Percentiles rank a stretch among this genome's conserved stretches.
phyloP scores from a whole-genome alignment of 2,113 vertebrate species.

The Clarias batrachus region DNA sequence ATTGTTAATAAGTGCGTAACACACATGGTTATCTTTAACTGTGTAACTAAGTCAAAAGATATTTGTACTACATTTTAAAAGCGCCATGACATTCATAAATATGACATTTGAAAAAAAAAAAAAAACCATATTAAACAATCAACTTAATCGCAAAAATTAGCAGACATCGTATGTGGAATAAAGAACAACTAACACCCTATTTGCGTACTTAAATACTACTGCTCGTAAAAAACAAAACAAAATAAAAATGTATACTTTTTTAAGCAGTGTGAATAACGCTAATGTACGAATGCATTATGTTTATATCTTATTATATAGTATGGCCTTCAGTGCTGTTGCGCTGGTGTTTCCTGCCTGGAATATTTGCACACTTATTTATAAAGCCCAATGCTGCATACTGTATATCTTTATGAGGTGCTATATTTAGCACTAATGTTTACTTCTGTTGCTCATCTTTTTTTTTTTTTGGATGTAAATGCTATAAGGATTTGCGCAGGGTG shows the following conservation, averaged over 20 bases:
- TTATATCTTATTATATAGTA: background rate
- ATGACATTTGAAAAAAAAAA: background rate
- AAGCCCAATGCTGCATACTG: background rate
- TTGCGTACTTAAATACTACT: background rate
- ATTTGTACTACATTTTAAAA: background rate
- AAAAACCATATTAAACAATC: background rate
- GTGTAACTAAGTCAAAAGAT: background rate
- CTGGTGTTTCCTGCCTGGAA: background rate
- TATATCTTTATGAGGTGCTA: background rate
- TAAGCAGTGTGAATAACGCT: background rate
- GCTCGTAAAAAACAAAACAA: background rate
- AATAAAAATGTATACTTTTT: too few species aligned
- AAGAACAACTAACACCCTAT: background rate
- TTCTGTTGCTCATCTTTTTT: background rate
- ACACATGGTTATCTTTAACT: background rate
- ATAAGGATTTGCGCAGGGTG: background rate
- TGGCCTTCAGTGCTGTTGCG: background rate
- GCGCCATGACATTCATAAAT: background rate
- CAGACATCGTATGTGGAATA: background rate
- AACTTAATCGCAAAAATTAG: background rate
- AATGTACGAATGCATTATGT: background rate
- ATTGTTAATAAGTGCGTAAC: background rate
- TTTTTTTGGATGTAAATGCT: background rate
- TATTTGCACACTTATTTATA: background rate
- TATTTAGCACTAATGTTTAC: slow-evolving; percentile 23